A percentile compares a stretch with the other conserved stretches of the same genome.
phyloP scores from a whole-genome alignment of 2,888 invertebrate species.

The Vannuccia rotundouncinata region DNA sequence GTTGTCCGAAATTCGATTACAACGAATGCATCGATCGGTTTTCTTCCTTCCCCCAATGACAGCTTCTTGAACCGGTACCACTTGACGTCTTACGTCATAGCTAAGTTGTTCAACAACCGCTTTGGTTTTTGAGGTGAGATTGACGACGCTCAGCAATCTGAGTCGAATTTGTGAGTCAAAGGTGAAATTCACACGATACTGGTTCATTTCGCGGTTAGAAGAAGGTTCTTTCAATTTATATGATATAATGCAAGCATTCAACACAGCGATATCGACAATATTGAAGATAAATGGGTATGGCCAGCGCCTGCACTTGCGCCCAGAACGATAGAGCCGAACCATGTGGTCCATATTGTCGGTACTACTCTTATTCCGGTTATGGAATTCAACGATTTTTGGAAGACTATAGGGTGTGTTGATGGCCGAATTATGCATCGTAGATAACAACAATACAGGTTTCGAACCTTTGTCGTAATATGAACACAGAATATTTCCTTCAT shows the following conservation, averaged over 20 bases:
- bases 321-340: not conserved
- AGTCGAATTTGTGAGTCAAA: not conserved
- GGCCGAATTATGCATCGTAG: not conserved
- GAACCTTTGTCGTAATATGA: not conserved
- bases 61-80: not conserved
- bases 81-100: not conserved
- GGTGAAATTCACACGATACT: not conserved
- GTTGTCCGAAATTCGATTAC: not conserved
- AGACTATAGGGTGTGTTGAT: not conserved
- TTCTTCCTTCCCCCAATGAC: not conserved
- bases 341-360: not conserved
- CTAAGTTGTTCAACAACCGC: not conserved
- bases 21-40: not conserved
- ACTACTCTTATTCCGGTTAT: not conserved
- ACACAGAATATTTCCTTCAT: not conserved
- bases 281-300: slow-evolving; percentile 14
- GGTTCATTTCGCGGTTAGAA: not conserved
- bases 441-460: not conserved
- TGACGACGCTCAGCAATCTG: not conserved
- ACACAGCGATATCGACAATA: not conserved
- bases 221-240: not conserved
- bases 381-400: slow-evolving; percentile 9
- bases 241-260: slow-evolving; percentile 1
- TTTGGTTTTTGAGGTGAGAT: not conserved
- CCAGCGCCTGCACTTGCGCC: slow-evolving; percentile 7